phyloP scores from a whole-genome alignment of 1,140 invertebrate genomes.

The Micrasema longulum region DNA sequence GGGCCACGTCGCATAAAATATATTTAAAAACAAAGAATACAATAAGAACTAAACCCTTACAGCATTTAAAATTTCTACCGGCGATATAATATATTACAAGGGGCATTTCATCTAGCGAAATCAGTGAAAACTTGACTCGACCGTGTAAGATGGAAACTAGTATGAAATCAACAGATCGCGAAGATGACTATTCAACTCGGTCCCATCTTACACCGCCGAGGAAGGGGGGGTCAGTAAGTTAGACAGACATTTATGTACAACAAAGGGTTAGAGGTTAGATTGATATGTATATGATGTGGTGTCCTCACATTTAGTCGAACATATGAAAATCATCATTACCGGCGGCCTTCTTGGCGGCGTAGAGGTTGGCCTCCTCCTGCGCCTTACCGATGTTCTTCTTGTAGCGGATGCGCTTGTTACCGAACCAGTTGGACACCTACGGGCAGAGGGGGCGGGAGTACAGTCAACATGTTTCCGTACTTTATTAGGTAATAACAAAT shows the following conservation, averaged over 20 bases:
- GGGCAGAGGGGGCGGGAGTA: not conserved
- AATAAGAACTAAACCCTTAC: no score
- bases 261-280: slow-evolving; percentile 25
- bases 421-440: slow-evolving; percentile 98
- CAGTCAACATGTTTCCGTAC: not conserved
- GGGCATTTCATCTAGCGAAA: no score
- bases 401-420: slow-evolving; percentile 99
- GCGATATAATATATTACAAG: no score
- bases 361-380: slow-evolving; percentile 99
- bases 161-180: no score
- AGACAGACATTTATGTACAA: not conserved
- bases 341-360: slow-evolving; percentile 98
- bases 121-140: no score
- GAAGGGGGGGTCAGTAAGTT: slow-evolving; percentile 56
- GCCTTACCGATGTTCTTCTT: slow-evolving; percentile 99
- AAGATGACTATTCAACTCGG: no score
- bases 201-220: no score
- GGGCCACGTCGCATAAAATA: no score
- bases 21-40: no score
- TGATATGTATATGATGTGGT: slow-evolving; percentile 47
- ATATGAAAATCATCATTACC: slow-evolving; percentile 67
- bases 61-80: no score
- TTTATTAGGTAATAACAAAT: no score
- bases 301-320: slow-evolving; percentile 56
- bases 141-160: no score